phyloP scores from a whole-genome alignment of 1,140 invertebrate genomes.

The Ooceraea biroi region DNA sequence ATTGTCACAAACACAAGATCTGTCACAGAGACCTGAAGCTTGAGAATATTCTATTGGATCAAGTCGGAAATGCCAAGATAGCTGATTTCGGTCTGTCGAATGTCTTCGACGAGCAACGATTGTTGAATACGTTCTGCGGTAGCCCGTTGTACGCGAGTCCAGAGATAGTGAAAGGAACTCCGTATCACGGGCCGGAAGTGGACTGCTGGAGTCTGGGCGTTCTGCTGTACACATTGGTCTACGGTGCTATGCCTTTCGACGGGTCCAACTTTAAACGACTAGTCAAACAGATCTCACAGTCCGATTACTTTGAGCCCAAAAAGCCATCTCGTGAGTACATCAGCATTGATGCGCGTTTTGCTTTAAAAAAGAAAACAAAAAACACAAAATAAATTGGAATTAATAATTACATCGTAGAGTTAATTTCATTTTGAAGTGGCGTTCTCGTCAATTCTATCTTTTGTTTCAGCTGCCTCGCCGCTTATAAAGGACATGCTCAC shows the following conservation, averaged over 20 bases:
- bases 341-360: too few species aligned
- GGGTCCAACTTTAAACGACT: slow-evolving; percentile 99
- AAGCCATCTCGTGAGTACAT: slow-evolving; percentile 93
- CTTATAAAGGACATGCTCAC: slow-evolving; percentile 98
- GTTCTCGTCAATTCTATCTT: background rate
- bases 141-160: slow-evolving; percentile 99
- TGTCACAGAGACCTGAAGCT: slow-evolving; percentile 99
- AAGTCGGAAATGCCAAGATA: slow-evolving; percentile 98
- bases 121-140: slow-evolving; percentile 98
- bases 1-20: slow-evolving; percentile 99
- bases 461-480: slow-evolving; percentile 94
- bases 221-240: slow-evolving; percentile 98
- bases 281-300: slow-evolving; percentile 98
- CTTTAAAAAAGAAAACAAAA: background rate
- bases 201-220: slow-evolving; percentile 99
- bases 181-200: slow-evolving; percentile 98
- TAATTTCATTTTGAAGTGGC: too few species aligned
- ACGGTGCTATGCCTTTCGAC: slow-evolving; percentile 99
- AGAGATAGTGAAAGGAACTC: slow-evolving; percentile 99
- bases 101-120: slow-evolving; percentile 96
- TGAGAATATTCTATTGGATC: slow-evolving; percentile 99
- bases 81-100: slow-evolving; percentile 99
- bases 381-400: background rate
- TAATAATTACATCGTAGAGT: too few species aligned
- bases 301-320: slow-evolving; percentile 98